Evolutionary conservation across 92 coral and sea anemone species (phyloP).

Genomic region (Porites divaricata): DNA sequence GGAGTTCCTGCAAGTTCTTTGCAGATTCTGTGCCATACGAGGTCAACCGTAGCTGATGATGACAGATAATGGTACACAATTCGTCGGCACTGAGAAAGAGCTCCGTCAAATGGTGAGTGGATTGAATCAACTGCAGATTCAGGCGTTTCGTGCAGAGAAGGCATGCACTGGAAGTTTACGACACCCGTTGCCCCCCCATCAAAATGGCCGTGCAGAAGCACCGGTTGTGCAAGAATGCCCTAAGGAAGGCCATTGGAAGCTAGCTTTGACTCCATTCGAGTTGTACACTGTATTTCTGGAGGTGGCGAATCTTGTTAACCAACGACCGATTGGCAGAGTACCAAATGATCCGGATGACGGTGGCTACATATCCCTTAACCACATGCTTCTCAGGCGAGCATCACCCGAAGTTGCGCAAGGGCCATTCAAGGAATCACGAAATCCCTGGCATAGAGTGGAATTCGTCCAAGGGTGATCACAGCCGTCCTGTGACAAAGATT

Average conservation of each 20-base stretch:
- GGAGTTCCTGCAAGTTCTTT: slow-evolving; percentile 71
- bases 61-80: slow-evolving; percentile 29
- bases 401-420: slow-evolving; percentile 53
- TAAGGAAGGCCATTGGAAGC: too few relatives aligned
- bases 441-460: slow-evolving; percentile 27
- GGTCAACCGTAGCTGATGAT: slow-evolving; percentile 48
- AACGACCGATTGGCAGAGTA: slow-evolving; percentile 45
- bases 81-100: slow-evolving; percentile 61
- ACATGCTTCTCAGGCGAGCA: slow-evolving; percentile 48
- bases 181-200: slow-evolving; percentile 60
- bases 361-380: slow-evolving; percentile 36
- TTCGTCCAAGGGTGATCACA: neutral
- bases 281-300: too few relatives aligned
- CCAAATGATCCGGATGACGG: slow-evolving; percentile 14
- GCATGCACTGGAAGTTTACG: slow-evolving; percentile 34
- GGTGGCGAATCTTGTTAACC: slow-evolving; percentile 37
- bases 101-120: slow-evolving; percentile 62
- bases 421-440: slow-evolving; percentile 19
- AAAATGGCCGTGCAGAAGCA: neutral
- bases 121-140: slow-evolving; percentile 30
- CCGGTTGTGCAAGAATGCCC: too few relatives aligned
- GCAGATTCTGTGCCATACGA: slow-evolving; percentile 63
- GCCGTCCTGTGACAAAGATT: too few relatives aligned
- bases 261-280: too few relatives aligned
- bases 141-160: slow-evolving; percentile 51